These are phyloP conservation scores for Rhinogobio ventralis DNA, from an alignment of 2,797 vertebrate species.

Conservation along the genomic window DNA sequence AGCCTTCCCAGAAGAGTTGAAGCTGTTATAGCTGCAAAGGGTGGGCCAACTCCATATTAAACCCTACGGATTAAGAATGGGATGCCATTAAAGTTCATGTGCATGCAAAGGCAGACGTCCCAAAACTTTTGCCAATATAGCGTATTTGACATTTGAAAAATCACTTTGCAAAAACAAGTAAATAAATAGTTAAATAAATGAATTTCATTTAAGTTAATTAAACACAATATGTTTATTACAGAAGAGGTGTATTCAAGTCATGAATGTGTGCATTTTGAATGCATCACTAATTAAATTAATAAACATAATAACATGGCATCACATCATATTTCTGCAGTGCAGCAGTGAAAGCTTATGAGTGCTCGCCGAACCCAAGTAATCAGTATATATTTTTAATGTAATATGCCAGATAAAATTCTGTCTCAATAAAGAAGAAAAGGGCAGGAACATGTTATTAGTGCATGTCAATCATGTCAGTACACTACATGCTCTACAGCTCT, in stretches of 20 bases:
- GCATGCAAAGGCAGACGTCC: no score
- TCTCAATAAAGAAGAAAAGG: slow-evolving; percentile 20
- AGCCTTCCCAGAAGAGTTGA: no score
- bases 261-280: background rate
- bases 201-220: no score
- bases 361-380: background rate
- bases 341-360: background rate
- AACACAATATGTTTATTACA: background rate
- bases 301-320: background rate
- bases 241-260: background rate
- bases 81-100: no score
- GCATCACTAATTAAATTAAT: background rate
- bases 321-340: background rate
- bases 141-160: background rate
- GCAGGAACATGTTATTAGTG: slow-evolving; percentile 19
- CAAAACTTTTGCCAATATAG: no score
- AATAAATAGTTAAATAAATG: background rate
- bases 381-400: background rate
- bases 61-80: no score
- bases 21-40: no score
- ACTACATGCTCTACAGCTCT: slow-evolving; percentile 4
- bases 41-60: no score
- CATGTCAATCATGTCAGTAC: slow-evolving; percentile 12
- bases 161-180: background rate
- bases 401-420: background rate